phyloP scores from a whole-genome alignment of 1,140 invertebrate species.

The Andricus grossulariae region DNA sequence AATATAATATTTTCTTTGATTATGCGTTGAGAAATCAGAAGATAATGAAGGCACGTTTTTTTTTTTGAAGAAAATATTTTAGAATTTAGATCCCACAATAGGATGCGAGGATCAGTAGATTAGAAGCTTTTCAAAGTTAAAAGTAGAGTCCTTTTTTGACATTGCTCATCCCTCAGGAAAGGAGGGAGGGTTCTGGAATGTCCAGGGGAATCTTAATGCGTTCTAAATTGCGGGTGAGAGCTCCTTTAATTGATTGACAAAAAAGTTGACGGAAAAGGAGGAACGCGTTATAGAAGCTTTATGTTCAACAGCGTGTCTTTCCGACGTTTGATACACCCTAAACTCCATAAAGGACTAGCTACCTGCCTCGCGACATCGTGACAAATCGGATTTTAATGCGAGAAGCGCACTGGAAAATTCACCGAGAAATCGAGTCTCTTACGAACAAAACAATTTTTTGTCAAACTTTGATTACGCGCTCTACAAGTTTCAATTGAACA shows the following conservation, averaged over 20 bases:
- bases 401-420: constrained; percentile 3
- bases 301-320: constrained; percentile 44
- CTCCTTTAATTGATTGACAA: constrained; percentile 68
- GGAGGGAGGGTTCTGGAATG: constrained; percentile 39
- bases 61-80: too few relatives aligned
- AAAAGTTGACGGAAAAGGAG: constrained; percentile 59
- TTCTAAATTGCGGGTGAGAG: constrained; percentile 65
- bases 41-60: too few relatives aligned
- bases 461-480: neutral
- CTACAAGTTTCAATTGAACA: constrained; percentile 1
- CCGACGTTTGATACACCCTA: neutral
- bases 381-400: constrained; percentile 62
- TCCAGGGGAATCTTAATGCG: constrained; percentile 60
- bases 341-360: constrained; percentile 10
- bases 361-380: constrained; percentile 42
- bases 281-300: neutral
- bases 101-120: neutral
- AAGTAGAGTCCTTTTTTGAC: neutral
- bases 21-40: too few relatives aligned
- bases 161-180: constrained; percentile 33
- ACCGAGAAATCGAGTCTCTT: neutral
- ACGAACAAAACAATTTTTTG: constrained; percentile 24
- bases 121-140: neutral
- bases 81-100: too few relatives aligned
- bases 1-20: too few relatives aligned